Evolutionary conservation across 2,113 vertebrate genomes (phyloP), one percentile per base, ranked within the genome.

Genomic region (Dendrocopos noguchii): DNA sequence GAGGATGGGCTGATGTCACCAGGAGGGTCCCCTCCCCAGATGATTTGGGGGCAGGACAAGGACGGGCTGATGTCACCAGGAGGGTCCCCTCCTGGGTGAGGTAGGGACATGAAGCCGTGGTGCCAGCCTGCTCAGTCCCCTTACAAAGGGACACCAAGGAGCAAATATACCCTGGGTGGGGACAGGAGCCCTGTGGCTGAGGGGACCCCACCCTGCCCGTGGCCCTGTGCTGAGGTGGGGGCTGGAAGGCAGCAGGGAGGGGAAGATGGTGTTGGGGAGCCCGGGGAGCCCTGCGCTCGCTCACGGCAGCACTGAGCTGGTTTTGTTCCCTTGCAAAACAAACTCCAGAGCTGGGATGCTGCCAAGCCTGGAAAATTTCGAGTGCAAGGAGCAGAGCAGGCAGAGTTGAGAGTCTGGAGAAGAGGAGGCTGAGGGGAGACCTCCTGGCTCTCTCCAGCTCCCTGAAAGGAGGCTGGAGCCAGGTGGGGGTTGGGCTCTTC

Each of bases 311-410:
- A 15, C 90, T 19, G 93, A 70, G 82, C 47, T 4, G 53, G 47
- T 88, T 93, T 53, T 65, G 61, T 88, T 90, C 7, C 5, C 33
- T 7, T 66, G 68, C 80, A 87, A 86, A 90, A 53, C 77, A 44
- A 84, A 66, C 2, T 34, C 18, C 11, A 1, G 18, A 1, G 3
- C 64, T 70, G 85, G 87, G 47, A 53, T 5, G 0, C 10, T 0
- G 80, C 84, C 86, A 83, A 61, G 27, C 27, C 86, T 87, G 88
- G 86, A 91, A 93, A 94, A 84, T 78, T 88, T 86, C 5, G 4
- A 52, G 71, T 3, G 33, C 46, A n/a, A 75, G 81, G 87, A 91
- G 77, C 39, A 27, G 79, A 3, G 8, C 3, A 50, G 73, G 67
- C 75, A 87, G 55, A 84, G 88, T n/a, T 6, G 22, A 81, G 85